Base-by-base conservation (phyloP, 2,797 vertebrate species). In the Chanos chanos region DNA sequence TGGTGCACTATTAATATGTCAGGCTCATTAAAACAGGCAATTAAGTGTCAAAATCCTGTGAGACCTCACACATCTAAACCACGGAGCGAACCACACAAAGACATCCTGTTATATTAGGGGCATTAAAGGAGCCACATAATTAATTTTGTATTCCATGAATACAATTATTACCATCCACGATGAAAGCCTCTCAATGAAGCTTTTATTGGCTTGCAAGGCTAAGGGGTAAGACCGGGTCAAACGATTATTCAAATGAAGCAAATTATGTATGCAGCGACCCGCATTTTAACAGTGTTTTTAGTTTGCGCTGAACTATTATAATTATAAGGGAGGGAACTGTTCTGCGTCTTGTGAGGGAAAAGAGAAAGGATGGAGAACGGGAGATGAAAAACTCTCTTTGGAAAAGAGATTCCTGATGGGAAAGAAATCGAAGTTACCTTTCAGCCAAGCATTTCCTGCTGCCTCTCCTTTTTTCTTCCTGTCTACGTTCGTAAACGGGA, bases 21-120 rank as follows among this genome's bases (percentile, higher is more conserved):
- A 74, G 82, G 75, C 72, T 81, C 75, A 88, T 89, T 86, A 85
- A 75, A 74, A 79, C 71, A 78, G 76, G 75, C 84, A 85, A 87
- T 87, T 78, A 86, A 80, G 74, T 74, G 19, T 47, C 21, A 61
- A 77, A 36, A 82, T 81, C 81, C 64, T 41, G 3, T 62, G 77
- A 77, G 75, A 74, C 55, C 21, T 61, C 47, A 25, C 57, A 55
- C 3, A 9, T 72, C 74, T 81, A 71, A 36, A 13, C 40, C 68
- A 65, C 63, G 61, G 43, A 40, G 74, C 61, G 22, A 68, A 64
- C 37, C 7, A 51, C 45, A 30, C 50, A 58, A 43, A 49, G 54
- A 18, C 50, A 22, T 31, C 51, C 18, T 61, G 28, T 36, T 57
- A 47, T 64, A 64, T 45, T 43, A 34, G 10, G 56, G 1, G 16